Percentiles rank a stretch among this genome's conserved stretches.
Conservation (phyloP, 2,113 vertebrate genomes). For the Mus pahari region DNA sequence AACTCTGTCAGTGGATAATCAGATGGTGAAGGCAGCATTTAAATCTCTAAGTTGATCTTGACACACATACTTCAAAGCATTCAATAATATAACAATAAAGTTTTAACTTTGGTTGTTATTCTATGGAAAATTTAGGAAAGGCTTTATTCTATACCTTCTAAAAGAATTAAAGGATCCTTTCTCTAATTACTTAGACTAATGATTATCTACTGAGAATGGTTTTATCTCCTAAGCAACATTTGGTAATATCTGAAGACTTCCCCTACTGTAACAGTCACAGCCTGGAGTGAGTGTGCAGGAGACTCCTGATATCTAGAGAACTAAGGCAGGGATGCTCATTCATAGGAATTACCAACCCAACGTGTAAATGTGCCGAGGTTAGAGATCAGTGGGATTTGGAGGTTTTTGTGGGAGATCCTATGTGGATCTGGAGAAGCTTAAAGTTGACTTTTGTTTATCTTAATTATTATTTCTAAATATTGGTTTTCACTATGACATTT, state of each 20-base stretch:
- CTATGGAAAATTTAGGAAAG: not conserved
- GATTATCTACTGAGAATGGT: not conserved
- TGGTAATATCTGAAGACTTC: not conserved
- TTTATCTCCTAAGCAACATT: not conserved
- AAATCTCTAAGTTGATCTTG: not conserved
- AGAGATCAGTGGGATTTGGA: not conserved
- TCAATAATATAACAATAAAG: not conserved
- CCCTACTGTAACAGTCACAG: not conserved
- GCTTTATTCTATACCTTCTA: not conserved
- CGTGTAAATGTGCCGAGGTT: not conserved
- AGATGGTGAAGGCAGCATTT: not conserved
- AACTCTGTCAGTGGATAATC: not conserved
- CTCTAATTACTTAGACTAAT: not conserved
- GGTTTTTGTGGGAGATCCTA: not conserved
- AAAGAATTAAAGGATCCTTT: not conserved
- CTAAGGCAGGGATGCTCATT: not conserved
- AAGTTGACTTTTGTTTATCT: not conserved
- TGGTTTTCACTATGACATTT: not conserved
- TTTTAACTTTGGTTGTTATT: not conserved
- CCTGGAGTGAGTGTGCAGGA: not conserved
- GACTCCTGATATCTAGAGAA: not conserved
- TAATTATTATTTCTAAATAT: not conserved
- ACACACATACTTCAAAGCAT: not conserved
- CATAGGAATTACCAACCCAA: not conserved
- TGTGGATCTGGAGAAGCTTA: not conserved